Percentiles rank a stretch among this genome's conserved stretches.
phyloP scores from a whole-genome alignment of 2,888 invertebrate species.

The Hirudinaria manillensis region DNA sequence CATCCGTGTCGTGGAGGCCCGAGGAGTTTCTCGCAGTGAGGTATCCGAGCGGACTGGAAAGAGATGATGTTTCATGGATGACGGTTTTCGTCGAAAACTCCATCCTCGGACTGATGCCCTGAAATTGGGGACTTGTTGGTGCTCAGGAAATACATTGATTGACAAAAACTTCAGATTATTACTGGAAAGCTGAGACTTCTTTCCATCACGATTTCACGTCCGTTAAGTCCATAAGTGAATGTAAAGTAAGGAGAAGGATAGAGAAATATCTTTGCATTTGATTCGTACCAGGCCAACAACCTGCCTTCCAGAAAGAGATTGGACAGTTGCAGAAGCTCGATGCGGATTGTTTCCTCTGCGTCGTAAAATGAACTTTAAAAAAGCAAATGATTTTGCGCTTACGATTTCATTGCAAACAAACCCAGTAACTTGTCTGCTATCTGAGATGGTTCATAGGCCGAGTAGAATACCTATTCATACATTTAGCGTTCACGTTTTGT shows the following conservation, averaged over 20 bases:
- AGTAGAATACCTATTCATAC: slow-evolving; percentile 42
- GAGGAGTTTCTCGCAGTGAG: not conserved
- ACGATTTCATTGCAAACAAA: slow-evolving; percentile 34
- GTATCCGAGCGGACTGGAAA: slow-evolving; percentile 21
- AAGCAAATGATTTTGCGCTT: too few species aligned
- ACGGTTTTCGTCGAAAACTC: slow-evolving; percentile 51
- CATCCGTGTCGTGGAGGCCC: not conserved
- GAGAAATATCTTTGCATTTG: slow-evolving; percentile 50
- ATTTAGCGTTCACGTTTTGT: not conserved
- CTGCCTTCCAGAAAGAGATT: slow-evolving; percentile 41
- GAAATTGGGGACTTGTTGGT: slow-evolving; percentile 28
- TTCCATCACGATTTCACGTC: slow-evolving; percentile 48
- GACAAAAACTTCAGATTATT: not conserved
- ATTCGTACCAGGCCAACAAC: slow-evolving; percentile 49
- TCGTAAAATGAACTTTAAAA: not conserved
- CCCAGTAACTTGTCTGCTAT: slow-evolving; percentile 49
- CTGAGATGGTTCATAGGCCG: slow-evolving; percentile 49
- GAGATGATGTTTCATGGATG: slow-evolving; percentile 47
- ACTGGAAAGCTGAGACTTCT: slow-evolving; percentile 52
- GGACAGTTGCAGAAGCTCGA: slow-evolving; percentile 34
- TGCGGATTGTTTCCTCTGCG: slow-evolving; percentile 31
- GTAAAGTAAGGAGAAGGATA: slow-evolving; percentile 50
- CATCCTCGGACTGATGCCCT: slow-evolving; percentile 53
- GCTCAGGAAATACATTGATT: not conserved
- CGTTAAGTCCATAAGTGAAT: slow-evolving; percentile 46